phyloP scores from a whole-genome alignment of 2,888 invertebrate genomes.

The Macrosoma leucophasiata region DNA sequence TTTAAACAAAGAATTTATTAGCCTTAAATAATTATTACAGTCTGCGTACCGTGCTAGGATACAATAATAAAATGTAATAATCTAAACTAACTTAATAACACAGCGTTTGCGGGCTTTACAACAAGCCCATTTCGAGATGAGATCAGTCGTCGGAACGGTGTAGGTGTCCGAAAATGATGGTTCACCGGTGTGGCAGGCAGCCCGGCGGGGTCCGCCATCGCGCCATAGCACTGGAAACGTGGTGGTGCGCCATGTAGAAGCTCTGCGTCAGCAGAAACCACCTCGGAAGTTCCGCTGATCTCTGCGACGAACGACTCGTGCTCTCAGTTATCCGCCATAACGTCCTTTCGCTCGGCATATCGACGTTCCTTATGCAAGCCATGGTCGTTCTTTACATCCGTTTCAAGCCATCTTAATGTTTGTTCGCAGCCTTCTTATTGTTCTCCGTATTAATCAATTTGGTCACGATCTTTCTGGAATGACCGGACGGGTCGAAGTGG shows the following conservation, averaged over 20 bases:
- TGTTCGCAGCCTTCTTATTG: slow-evolving; percentile 79
- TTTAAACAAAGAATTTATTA: slow-evolving; percentile 44
- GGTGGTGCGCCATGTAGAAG: slow-evolving; percentile 52
- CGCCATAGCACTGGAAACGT: slow-evolving; percentile 32
- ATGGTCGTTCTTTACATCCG: slow-evolving; percentile 39
- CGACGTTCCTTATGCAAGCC: slow-evolving; percentile 60
- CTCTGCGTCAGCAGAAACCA: slow-evolving; percentile 55
- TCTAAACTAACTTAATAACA: slow-evolving; percentile 64
- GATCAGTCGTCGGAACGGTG: slow-evolving; percentile 67
- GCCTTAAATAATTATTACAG: slow-evolving; percentile 65
- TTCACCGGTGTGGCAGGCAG: slow-evolving; percentile 32
- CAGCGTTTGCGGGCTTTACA: slow-evolving; percentile 65
- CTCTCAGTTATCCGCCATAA: slow-evolving; percentile 62
- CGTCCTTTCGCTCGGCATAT: slow-evolving; percentile 60
- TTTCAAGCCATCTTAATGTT: slow-evolving; percentile 42
- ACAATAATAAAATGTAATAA: slow-evolving; percentile 56
- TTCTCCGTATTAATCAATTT: slow-evolving; percentile 90
- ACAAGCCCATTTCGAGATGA: slow-evolving; percentile 63
- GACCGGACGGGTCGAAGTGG: slow-evolving; percentile 93
- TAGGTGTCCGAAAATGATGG: slow-evolving; percentile 43
- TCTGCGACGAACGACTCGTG: slow-evolving; percentile 52
- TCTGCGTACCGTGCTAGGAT: slow-evolving; percentile 47
- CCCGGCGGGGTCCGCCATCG: slow-evolving; percentile 36
- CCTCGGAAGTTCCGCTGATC: slow-evolving; percentile 66
- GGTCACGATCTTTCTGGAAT: slow-evolving; percentile 92